phyloP scores from a whole-genome alignment of 92 coral and sea anemone genomes.

The Porites rus region DNA sequence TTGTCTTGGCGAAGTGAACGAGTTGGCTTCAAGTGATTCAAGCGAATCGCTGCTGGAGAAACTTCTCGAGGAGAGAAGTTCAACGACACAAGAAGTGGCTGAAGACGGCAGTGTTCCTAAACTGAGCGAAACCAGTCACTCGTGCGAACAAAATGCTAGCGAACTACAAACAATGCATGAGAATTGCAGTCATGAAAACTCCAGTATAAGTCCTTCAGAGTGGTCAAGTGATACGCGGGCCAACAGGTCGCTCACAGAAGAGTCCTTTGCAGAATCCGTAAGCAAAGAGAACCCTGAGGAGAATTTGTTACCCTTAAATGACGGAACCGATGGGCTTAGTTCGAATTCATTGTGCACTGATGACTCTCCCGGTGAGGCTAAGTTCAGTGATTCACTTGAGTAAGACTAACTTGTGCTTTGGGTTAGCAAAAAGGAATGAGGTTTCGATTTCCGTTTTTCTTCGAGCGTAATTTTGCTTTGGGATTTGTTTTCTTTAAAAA shows the following conservation, averaged over 20 bases:
- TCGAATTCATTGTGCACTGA: neutral
- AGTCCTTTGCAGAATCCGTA: neutral
- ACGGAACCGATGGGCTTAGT: neutral
- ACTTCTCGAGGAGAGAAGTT: neutral
- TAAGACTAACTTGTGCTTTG: neutral
- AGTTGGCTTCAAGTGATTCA: neutral
- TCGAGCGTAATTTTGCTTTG: too few relatives aligned
- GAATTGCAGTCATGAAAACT: too few relatives aligned
- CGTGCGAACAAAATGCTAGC: neutral
- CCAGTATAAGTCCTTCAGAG: neutral
- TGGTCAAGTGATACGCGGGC: neutral
- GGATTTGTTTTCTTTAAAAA: too few relatives aligned
- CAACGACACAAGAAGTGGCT: neutral
- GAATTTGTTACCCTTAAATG: neutral
- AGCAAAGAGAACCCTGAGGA: neutral
- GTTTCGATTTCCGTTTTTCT: too few relatives aligned
- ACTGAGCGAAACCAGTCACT: neutral
- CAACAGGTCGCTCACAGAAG: neutral
- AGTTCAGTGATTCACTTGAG: conserved; percentile 3
- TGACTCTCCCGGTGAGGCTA: neutral
- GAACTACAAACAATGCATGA: neutral
- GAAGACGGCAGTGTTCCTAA: neutral
- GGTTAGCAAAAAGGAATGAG: neutral
- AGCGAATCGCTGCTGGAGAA: neutral
- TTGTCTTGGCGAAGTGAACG: neutral